Evolutionary conservation across 2,888 invertebrate genomes (phyloP).

Genomic region (Elysia crispata): DNA sequence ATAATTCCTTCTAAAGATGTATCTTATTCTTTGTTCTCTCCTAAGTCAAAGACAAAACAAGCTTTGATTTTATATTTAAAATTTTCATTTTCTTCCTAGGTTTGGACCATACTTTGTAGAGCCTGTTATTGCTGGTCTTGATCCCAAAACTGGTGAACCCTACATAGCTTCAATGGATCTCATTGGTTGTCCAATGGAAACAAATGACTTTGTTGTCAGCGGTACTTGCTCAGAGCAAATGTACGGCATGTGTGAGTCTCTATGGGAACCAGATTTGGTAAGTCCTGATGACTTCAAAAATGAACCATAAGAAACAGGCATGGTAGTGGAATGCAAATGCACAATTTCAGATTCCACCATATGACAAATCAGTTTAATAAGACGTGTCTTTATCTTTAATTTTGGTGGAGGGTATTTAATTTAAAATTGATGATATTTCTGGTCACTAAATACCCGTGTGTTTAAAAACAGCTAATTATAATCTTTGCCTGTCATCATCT

Average conservation of each 20-base stretch:
- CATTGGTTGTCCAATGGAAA: constrained; percentile 92
- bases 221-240: constrained; percentile 87
- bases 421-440: too few relatives aligned
- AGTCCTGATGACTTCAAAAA: constrained; percentile 51
- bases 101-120: constrained; percentile 99
- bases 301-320: too few relatives aligned
- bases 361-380: too few relatives aligned
- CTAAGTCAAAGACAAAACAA: too few relatives aligned
- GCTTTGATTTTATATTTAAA: too few relatives aligned
- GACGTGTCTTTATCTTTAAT: too few relatives aligned
- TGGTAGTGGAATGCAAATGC: too few relatives aligned
- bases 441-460: too few relatives aligned
- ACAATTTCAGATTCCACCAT: too few relatives aligned
- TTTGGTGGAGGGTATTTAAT: too few relatives aligned
- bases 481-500: too few relatives aligned
- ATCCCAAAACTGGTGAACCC: constrained; percentile 89
- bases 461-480: too few relatives aligned
- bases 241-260: constrained; percentile 93
- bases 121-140: constrained; percentile 95
- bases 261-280: constrained; percentile 92
- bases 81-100: constrained; percentile 78
- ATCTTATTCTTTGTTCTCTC: not conserved
- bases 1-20: not conserved
- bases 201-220: constrained; percentile 98
- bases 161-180: constrained; percentile 96